phyloP scores from a whole-genome alignment of 2,113 vertebrate species.

The Oryzias curvinotus region DNA sequence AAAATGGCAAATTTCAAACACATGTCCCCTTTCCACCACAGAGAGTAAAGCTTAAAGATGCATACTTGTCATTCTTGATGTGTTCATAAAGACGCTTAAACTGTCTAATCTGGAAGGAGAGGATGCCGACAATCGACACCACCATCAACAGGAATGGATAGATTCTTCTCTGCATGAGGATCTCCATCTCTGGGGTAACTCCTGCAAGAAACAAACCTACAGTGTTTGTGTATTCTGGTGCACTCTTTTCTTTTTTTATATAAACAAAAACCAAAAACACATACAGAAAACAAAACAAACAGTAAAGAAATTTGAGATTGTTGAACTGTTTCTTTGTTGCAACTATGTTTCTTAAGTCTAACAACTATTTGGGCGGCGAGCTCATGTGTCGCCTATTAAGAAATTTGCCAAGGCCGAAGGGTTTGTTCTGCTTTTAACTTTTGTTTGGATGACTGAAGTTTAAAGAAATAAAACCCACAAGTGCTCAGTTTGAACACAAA shows the following conservation, averaged over 20 bases:
- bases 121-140: slow-evolving; percentile 91
- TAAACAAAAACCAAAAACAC: too few species aligned
- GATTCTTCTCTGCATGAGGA: slow-evolving; percentile 94
- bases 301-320: too few species aligned
- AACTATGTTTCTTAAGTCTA: too few species aligned
- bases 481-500: too few species aligned
- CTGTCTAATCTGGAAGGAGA: slow-evolving; percentile 98
- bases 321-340: too few species aligned
- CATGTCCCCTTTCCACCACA: background rate
- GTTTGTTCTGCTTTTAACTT: too few species aligned
- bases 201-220: slow-evolving; percentile 69
- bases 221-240: background rate
- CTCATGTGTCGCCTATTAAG: too few species aligned
- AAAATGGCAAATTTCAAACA: background rate
- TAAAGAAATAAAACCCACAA: too few species aligned
- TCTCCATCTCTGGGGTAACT: slow-evolving; percentile 95
- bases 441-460: too few species aligned
- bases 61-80: slow-evolving; percentile 99
- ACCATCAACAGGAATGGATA: slow-evolving; percentile 98
- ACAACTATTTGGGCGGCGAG: too few species aligned
- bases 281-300: too few species aligned
- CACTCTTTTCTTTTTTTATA: background rate
- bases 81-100: slow-evolving; percentile 99
- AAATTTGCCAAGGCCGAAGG: too few species aligned
- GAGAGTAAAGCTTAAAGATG: slow-evolving; percentile 5